phyloP scores from a whole-genome alignment of 2,888 invertebrate genomes.

The Andrena hattorfiana region DNA sequence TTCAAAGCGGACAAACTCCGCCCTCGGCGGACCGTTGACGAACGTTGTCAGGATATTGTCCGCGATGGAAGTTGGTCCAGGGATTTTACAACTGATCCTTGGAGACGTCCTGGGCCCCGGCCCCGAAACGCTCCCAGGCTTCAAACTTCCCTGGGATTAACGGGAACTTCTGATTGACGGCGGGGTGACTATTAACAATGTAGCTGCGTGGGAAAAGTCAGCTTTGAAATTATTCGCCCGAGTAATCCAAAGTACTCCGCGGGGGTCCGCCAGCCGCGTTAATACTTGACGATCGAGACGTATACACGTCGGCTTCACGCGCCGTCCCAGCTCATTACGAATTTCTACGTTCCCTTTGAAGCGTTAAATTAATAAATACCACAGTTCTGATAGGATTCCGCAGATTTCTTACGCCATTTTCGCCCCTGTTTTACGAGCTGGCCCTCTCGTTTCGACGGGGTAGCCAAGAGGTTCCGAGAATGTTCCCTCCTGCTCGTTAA shows the following conservation, averaged over 20 bases:
- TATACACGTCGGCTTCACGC: slow-evolving; percentile 47
- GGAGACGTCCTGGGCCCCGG: too few species aligned
- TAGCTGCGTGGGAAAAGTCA: not conserved
- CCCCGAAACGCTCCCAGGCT: not conserved
- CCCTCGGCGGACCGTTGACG: not conserved
- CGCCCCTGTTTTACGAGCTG: not conserved
- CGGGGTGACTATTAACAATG: slow-evolving; percentile 3
- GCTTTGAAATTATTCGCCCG: slow-evolving; percentile 53
- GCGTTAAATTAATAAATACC: slow-evolving; percentile 62
- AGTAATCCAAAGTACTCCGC: slow-evolving; percentile 46
- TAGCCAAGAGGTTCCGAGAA: not conserved
- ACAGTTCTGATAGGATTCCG: slow-evolving; percentile 43
- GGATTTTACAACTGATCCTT: not conserved
- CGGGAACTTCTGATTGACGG: slow-evolving; percentile 11
- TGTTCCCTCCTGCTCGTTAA: slow-evolving; percentile 22
- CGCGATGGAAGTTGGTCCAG: slow-evolving; percentile 11
- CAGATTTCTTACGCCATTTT: slow-evolving; percentile 27
- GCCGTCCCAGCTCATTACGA: slow-evolving; percentile 55
- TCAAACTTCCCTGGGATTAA: not conserved
- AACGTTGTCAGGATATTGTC: not conserved
- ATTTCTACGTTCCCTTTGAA: slow-evolving; percentile 44
- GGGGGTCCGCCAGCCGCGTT: slow-evolving; percentile 31
- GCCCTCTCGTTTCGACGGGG: not conserved
- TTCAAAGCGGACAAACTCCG: slow-evolving; percentile 11
- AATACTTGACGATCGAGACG: slow-evolving; percentile 60